phyloP scores from a whole-genome alignment of 2,797 vertebrate genomes.

The Manis crassicaudata region DNA sequence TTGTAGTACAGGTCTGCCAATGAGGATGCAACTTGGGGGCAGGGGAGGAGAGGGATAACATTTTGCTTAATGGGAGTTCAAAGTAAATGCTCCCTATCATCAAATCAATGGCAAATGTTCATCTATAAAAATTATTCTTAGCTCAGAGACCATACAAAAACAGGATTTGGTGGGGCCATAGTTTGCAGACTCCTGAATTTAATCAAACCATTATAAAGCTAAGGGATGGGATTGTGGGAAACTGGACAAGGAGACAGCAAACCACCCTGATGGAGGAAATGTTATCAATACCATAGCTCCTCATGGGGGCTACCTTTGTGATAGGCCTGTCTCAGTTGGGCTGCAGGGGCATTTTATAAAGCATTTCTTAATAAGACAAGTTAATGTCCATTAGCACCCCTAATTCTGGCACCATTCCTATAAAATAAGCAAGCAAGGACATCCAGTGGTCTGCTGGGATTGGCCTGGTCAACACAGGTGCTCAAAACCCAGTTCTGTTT shows the following conservation, averaged over 20 bases:
- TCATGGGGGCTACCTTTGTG: not conserved
- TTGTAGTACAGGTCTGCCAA: not conserved
- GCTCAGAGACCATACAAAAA: not conserved
- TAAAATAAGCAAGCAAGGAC: not conserved
- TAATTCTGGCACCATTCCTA: not conserved
- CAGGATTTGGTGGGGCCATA: not conserved
- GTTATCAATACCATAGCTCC: not conserved
- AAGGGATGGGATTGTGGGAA: not conserved
- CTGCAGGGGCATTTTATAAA: not conserved
- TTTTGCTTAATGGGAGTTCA: constrained; percentile 17
- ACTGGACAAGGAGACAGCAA: not conserved
- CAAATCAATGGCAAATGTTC: not conserved
- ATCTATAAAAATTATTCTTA: not conserved
- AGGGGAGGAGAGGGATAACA: not conserved
- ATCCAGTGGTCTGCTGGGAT: not conserved
- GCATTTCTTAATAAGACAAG: not conserved
- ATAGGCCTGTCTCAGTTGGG: not conserved
- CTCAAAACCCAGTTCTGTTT: not conserved
- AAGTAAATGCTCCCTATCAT: not conserved
- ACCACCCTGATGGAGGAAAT: not conserved
- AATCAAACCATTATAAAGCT: not conserved
- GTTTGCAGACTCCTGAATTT: not conserved
- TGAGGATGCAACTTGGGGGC: not conserved
- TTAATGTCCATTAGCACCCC: not conserved
- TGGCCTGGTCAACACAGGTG: not conserved